Evolutionary conservation across 2,113 vertebrate species (phyloP).

Genomic region (Pycnonotus jocosus): DNA sequence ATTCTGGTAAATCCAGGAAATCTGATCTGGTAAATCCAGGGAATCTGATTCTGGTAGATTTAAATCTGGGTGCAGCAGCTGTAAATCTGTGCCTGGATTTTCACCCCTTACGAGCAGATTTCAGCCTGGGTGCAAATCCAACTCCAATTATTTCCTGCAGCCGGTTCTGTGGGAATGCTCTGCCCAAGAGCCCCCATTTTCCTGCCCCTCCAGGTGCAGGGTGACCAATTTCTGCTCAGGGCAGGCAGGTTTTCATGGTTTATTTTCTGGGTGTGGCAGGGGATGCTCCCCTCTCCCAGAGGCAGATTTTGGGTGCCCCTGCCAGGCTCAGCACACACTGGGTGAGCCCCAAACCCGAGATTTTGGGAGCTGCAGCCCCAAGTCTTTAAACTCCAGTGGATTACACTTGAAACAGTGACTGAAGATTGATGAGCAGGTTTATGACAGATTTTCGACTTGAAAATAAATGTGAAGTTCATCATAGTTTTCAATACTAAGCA

Average conservation of each 20-base stretch:
- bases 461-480: conserved; percentile 80
- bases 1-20: not conserved
- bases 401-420: conserved; percentile 72
- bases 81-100: accelerated
- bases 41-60: too few relatives aligned
- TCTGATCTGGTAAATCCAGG: not conserved
- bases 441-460: conserved; percentile 73
- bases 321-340: not conserved
- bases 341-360: not conserved
- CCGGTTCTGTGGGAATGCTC: not conserved
- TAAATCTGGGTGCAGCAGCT: not conserved
- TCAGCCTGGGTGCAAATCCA: too few relatives aligned
- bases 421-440: conserved; percentile 72
- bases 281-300: accelerated
- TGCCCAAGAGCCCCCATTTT: not conserved
- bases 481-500: conserved; percentile 77
- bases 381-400: conserved; percentile 23
- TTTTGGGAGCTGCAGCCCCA: not conserved
- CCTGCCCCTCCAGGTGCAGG: not conserved
- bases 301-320: not conserved
- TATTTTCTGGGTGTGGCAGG: not conserved
- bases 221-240: not conserved
- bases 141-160: accelerated
- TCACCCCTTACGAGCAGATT: accelerated
- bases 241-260: not conserved